A percentile compares a stretch with the other conserved stretches of the same genome.
These are phyloP conservation scores for Vidua chalybeata DNA, from an alignment of 2,113 vertebrate genomes.

Conservation along the genomic window DNA sequence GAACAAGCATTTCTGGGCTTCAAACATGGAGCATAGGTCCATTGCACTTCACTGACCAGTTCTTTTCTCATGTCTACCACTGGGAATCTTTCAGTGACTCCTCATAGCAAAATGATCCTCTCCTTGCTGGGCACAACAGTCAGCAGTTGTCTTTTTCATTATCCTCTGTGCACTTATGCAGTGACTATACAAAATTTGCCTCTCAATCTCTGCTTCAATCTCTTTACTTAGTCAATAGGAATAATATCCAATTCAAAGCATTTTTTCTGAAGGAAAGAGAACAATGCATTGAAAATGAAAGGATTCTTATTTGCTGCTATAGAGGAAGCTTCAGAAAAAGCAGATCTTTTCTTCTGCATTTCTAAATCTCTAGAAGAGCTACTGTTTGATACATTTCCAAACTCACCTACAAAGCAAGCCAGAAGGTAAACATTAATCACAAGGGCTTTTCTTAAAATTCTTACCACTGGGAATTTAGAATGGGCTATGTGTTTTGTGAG, in stretches of 20 bases:
- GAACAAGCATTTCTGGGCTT: not conserved
- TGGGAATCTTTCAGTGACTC: not conserved
- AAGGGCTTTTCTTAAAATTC: not conserved
- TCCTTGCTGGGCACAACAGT: not conserved
- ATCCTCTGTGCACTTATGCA: not conserved
- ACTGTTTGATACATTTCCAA: not conserved
- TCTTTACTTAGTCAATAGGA: not conserved
- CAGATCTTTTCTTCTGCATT: not conserved
- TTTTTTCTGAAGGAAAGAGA: not conserved
- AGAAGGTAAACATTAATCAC: not conserved
- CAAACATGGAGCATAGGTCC: not conserved
- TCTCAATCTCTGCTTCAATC: not conserved
- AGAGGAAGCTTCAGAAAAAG: not conserved
- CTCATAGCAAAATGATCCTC: not conserved
- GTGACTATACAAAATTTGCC: not conserved
- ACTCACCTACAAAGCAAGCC: not conserved
- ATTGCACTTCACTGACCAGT: not conserved
- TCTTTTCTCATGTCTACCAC: not conserved
- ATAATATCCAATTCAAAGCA: not conserved
- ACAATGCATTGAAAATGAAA: constrained; percentile 14
- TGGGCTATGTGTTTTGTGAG: not conserved
- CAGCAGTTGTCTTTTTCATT: not conserved
- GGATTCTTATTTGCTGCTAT: not conserved
- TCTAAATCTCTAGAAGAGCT: not conserved
- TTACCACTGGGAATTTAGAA: not conserved